phyloP scores from a whole-genome alignment of 2,888 invertebrate species.

The Brachypalpus laphriformis region DNA sequence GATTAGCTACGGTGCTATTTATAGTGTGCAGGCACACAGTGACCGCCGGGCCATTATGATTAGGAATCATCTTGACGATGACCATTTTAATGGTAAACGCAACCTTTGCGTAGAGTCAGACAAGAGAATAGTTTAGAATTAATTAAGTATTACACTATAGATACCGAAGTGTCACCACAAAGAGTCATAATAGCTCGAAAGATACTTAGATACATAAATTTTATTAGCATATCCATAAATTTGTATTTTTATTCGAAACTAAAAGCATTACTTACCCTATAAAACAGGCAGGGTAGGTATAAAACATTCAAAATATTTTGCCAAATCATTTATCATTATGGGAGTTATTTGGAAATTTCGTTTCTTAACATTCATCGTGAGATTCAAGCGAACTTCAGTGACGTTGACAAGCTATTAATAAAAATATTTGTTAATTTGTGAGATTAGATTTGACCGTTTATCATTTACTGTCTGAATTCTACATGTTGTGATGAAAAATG shows the following conservation, averaged over 20 bases:
- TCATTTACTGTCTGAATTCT: slow-evolving; percentile 1
- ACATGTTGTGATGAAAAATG: slow-evolving; percentile 14
- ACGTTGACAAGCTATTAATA: slow-evolving; percentile 62
- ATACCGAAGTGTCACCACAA: too few relatives aligned
- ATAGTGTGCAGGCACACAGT: neutral
- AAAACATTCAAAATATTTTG: slow-evolving; percentile 42
- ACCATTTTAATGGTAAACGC: neutral
- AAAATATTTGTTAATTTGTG: slow-evolving; percentile 52
- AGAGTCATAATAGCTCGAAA: neutral
- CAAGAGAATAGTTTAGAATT: neutral
- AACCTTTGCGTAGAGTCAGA: neutral
- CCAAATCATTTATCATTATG: slow-evolving; percentile 66
- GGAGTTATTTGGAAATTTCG: slow-evolving; percentile 45
- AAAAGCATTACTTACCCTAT: neutral
- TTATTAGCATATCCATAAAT: neutral
- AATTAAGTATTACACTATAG: neutral
- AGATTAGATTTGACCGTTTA: slow-evolving; percentile 52
- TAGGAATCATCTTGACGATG: slow-evolving; percentile 1
- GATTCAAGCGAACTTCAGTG: slow-evolving; percentile 11
- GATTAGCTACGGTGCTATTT: slow-evolving; percentile 16
- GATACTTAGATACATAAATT: neutral
- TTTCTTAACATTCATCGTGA: slow-evolving; percentile 29
- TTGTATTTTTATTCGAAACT: neutral
- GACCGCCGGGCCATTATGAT: slow-evolving; percentile 5
- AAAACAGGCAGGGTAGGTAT: neutral